Evolutionary conservation across 2,113 vertebrate species (phyloP).

Genomic region (Pluvialis apricaria): DNA sequence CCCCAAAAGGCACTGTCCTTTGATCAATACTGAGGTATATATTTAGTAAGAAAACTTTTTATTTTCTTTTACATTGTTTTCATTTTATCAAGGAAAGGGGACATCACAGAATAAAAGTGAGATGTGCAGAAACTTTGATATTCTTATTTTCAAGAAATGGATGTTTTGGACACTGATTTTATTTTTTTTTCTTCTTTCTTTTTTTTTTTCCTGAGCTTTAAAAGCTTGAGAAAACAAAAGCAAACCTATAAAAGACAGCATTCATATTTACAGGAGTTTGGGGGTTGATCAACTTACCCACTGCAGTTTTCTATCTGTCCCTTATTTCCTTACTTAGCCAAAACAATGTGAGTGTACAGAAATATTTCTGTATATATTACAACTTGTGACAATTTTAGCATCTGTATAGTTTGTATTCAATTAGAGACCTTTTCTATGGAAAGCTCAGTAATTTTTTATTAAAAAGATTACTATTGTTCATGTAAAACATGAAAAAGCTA

Average conservation of each 20-base stretch:
- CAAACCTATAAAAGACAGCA: conserved; percentile 7
- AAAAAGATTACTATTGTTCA: conserved; percentile 78
- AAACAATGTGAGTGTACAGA: conserved; percentile 77
- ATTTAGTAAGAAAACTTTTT: conserved; percentile 22
- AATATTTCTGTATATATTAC: conserved; percentile 73
- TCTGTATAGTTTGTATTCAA: conserved; percentile 77
- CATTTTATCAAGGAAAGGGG: conserved; percentile 43
- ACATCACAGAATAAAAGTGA: conserved; percentile 38
- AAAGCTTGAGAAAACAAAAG: conserved; percentile 51
- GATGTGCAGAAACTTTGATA: conserved; percentile 32
- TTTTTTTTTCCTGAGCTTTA: not conserved
- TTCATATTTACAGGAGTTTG: not conserved
- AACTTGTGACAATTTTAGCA: conserved; percentile 67
- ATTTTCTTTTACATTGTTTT: conserved; percentile 46
- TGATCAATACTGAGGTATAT: not conserved
- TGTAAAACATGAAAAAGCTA: conserved; percentile 78
- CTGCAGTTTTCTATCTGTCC: conserved; percentile 55
- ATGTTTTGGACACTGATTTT: not conserved
- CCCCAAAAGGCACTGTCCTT: not conserved
- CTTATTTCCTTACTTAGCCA: conserved; percentile 70
- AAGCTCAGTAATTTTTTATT: conserved; percentile 82
- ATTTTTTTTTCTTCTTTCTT: not conserved
- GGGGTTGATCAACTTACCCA: not conserved
- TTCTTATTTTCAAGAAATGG: conserved; percentile 26
- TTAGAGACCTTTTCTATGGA: conserved; percentile 80